These are phyloP conservation scores for Phoxinus phoxinus DNA, from an alignment of 2,113 vertebrate species.

Conservation along the genomic window DNA sequence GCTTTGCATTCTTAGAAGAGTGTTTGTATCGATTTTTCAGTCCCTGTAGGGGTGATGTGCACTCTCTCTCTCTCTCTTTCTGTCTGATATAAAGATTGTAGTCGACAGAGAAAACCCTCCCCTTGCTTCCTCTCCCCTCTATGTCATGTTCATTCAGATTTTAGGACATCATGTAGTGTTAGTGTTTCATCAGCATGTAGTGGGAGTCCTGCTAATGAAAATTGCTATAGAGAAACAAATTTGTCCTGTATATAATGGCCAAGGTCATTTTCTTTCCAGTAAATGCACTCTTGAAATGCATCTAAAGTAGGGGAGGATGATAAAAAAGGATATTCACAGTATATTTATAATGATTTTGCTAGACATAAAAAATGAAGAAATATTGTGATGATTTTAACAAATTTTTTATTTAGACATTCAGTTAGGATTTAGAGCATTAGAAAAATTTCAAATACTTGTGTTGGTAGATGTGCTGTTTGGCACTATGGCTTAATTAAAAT, in stretches of 20 bases:
- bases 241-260: neutral
- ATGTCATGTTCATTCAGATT: conserved; percentile 13
- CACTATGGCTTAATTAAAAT: neutral
- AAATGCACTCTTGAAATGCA: neutral
- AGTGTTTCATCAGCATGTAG: conserved; percentile 2
- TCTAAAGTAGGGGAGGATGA: neutral
- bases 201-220: conserved; percentile 17
- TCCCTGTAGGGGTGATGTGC: conserved; percentile 54
- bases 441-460: neutral
- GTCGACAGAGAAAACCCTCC: conserved; percentile 15
- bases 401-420: neutral
- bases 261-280: neutral
- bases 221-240: conserved; percentile 15
- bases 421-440: neutral
- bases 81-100: conserved; percentile 29
- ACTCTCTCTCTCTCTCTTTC: conserved; percentile 27
- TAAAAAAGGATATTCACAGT: neutral
- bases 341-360: neutral
- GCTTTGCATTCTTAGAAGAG: conserved; percentile 65
- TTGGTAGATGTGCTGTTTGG: neutral
- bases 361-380: neutral
- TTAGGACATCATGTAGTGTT: conserved; percentile 1
- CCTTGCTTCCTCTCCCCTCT: neutral
- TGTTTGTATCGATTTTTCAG: conserved; percentile 61
- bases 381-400: neutral